Conservation (phyloP, 2,888 invertebrate species). For the Rhamphomyia laevipes region DNA sequence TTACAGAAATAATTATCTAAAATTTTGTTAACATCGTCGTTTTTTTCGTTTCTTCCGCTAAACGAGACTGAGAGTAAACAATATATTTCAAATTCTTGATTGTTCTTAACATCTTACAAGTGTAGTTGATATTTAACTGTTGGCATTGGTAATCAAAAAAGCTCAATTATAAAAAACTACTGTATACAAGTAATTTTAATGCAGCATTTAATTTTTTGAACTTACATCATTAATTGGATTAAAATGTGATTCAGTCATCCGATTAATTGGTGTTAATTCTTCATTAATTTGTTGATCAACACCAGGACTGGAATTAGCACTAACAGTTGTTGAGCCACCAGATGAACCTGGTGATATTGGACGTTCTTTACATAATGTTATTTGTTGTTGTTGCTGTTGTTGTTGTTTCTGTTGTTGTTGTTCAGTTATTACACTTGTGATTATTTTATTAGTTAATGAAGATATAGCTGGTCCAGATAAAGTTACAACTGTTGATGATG, state of each 20-base stretch:
- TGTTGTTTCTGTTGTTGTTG: background rate
- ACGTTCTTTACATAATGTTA: conserved; percentile 11
- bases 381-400: background rate
- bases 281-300: conserved; percentile 44
- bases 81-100: no score
- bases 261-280: conserved; percentile 22
- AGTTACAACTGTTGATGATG: conserved; percentile 5
- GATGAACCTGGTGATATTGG: conserved; percentile 36
- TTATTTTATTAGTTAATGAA: conserved; percentile 24
- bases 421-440: background rate
- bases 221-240: conserved; percentile 37
- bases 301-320: conserved; percentile 73
- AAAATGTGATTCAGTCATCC: conserved; percentile 30
- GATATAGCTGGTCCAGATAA: conserved; percentile 20
- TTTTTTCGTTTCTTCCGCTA: no score
- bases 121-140: no score
- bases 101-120: no score
- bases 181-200: no score
- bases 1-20: no score
- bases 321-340: conserved; percentile 73
- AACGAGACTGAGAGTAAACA: no score
- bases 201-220: no score
- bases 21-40: no score
- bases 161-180: no score
- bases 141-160: no score